These are phyloP conservation scores for Podarcis muralis DNA, from an alignment of 2,113 vertebrate species.

Conservation along the genomic window DNA sequence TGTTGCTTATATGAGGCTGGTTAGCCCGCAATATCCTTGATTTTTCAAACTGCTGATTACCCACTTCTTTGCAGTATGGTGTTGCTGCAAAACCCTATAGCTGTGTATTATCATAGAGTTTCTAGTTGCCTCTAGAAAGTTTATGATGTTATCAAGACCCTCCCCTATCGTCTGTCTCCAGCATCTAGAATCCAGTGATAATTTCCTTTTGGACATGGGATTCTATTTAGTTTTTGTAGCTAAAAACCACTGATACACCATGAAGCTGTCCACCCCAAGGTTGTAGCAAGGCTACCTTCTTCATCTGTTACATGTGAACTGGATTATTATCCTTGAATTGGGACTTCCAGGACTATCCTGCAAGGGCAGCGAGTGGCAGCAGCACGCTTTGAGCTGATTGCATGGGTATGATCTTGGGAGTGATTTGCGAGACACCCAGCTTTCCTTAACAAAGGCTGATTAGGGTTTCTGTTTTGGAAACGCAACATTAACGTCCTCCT, in stretches of 20 bases:
- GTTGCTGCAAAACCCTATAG: neutral
- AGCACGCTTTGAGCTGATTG: neutral
- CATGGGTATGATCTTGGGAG: neutral
- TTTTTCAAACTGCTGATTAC: neutral
- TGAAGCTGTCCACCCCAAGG: neutral
- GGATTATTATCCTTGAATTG: neutral
- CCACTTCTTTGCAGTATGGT: neutral
- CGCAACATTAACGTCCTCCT: neutral
- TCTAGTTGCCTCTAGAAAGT: too few species aligned
- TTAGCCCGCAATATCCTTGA: too few species aligned
- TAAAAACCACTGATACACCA: neutral
- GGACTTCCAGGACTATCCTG: neutral
- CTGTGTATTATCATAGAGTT: neutral
- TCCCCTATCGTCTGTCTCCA: neutral
- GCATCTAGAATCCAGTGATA: neutral
- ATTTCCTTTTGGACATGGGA: neutral
- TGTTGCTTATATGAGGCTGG: too few species aligned
- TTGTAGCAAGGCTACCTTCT: neutral
- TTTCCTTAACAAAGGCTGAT: neutral
- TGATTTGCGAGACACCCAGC: neutral
- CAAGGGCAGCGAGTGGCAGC: too few species aligned
- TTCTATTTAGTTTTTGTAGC: neutral
- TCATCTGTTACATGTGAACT: neutral
- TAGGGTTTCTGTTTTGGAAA: neutral
- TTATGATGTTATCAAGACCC: too few species aligned